Evolutionary conservation across 2,888 invertebrate genomes (phyloP).

Genomic region (Drosophila gaucha): DNA sequence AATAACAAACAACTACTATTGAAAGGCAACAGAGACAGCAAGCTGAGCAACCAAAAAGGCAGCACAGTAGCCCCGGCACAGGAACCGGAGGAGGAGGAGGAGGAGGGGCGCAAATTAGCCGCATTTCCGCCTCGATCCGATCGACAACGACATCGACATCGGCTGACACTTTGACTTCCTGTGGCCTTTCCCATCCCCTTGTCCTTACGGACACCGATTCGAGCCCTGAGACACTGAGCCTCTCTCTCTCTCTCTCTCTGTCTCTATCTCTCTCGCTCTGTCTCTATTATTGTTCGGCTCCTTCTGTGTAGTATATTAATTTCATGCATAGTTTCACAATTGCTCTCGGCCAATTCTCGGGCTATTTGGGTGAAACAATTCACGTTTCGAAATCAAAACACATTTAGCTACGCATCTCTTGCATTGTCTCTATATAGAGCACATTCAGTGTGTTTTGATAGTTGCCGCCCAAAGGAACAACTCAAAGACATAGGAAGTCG

Average conservation of each 20-base stretch:
- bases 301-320: constrained; percentile 45
- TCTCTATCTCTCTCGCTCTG: neutral
- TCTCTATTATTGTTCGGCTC: constrained; percentile 17
- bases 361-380: constrained; percentile 59
- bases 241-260: neutral
- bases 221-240: constrained; percentile 1
- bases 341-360: constrained; percentile 22
- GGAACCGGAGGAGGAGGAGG: neutral
- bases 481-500: constrained; percentile 2
- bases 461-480: constrained; percentile 42
- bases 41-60: constrained; percentile 41
- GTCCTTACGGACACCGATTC: constrained; percentile 12
- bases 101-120: constrained; percentile 67
- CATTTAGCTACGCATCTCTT: constrained; percentile 63
- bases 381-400: constrained; percentile 72
- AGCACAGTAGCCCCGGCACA: constrained; percentile 27
- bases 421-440: constrained; percentile 41
- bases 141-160: constrained; percentile 34
- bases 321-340: constrained; percentile 60
- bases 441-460: constrained; percentile 56
- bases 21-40: constrained; percentile 27
- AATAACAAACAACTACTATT: constrained; percentile 19
- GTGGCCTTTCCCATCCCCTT: constrained; percentile 62
- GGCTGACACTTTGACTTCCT: constrained; percentile 77
- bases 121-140: constrained; percentile 70